These are phyloP conservation scores for Watsonalla binaria DNA, from an alignment of 2,888 invertebrate species.

Conservation along the genomic window DNA sequence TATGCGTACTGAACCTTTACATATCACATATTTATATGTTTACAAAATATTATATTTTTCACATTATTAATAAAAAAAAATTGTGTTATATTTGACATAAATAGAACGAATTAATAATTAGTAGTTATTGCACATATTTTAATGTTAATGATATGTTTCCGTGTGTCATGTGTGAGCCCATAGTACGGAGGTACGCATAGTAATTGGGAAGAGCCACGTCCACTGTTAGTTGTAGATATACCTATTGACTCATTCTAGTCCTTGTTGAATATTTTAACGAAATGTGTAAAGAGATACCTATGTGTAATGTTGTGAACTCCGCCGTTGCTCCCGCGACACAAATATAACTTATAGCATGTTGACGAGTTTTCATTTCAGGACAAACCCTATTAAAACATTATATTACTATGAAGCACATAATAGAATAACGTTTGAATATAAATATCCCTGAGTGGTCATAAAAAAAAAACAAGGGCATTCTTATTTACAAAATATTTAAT, in stretches of 20 bases:
- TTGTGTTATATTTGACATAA: no score
- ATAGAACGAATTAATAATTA: no score
- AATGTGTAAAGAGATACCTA: slow-evolving; percentile 47
- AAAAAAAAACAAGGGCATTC: slow-evolving; percentile 20
- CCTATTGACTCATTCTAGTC: slow-evolving; percentile 73
- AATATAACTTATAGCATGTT: slow-evolving; percentile 74
- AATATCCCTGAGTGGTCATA: no score
- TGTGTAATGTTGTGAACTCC: slow-evolving; percentile 71
- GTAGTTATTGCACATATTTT: neutral
- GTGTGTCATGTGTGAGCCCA: neutral
- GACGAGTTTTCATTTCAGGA: slow-evolving; percentile 24
- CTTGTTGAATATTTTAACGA: slow-evolving; percentile 75
- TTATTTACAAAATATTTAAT: slow-evolving; percentile 66
- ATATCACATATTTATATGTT: neutral
- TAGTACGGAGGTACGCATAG: slow-evolving; percentile 8
- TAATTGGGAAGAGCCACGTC: slow-evolving; percentile 46
- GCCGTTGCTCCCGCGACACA: slow-evolving; percentile 52
- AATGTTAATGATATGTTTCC: neutral
- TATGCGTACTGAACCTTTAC: slow-evolving; percentile 6
- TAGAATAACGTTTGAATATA: no score
- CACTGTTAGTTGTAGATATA: slow-evolving; percentile 73
- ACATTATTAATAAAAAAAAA: no score
- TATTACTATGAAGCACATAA: no score
- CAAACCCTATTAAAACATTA: neutral
- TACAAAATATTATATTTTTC: slow-evolving; percentile 1